These are phyloP conservation scores for Cryptocheilus praepositus DNA, from an alignment of 2,888 invertebrate species.

Conservation along the genomic window DNA sequence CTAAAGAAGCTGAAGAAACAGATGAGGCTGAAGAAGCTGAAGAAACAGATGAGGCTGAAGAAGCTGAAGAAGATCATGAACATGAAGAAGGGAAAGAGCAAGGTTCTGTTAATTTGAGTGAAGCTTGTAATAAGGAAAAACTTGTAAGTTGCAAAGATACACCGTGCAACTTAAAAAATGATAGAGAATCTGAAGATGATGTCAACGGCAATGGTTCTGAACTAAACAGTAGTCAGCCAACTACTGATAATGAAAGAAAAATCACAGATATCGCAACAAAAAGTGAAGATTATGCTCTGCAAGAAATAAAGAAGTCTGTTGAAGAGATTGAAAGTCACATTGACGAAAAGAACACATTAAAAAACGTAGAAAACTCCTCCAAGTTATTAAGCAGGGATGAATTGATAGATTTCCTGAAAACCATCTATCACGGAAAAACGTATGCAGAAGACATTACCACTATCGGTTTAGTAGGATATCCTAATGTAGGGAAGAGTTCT, in stretches of 20 bases:
- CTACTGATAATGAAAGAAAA: constrained; percentile 56
- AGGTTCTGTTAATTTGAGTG: no score
- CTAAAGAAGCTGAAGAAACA: neutral
- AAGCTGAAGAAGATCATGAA: neutral
- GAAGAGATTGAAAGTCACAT: constrained; percentile 41
- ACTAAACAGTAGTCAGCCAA: constrained; percentile 45
- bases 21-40: constrained; percentile 17
- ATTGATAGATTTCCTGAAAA: constrained; percentile 84
- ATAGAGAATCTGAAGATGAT: constrained; percentile 10
- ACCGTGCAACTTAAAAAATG: no score
- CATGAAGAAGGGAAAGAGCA: no score
- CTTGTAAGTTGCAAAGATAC: constrained; percentile 37
- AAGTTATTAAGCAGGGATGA: constrained; percentile 82
- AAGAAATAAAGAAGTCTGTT: constrained; percentile 38
- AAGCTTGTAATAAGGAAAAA: constrained; percentile 17
- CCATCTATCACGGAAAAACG: constrained; percentile 77
- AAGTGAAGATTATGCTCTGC: constrained; percentile 44
- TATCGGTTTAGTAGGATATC: constrained; percentile 98
- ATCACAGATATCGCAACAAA: constrained; percentile 37
- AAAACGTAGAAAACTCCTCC: constrained; percentile 77
- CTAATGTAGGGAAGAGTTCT: constrained; percentile 99
- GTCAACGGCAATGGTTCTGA: constrained; percentile 36
- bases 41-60: neutral
- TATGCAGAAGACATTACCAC: constrained; percentile 78
- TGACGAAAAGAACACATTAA: constrained; percentile 15